Evolutionary conservation across 1,140 invertebrate species (phyloP), one percentile per base, ranked within the genome.

Genomic region (Leucophenga varia): DNA sequence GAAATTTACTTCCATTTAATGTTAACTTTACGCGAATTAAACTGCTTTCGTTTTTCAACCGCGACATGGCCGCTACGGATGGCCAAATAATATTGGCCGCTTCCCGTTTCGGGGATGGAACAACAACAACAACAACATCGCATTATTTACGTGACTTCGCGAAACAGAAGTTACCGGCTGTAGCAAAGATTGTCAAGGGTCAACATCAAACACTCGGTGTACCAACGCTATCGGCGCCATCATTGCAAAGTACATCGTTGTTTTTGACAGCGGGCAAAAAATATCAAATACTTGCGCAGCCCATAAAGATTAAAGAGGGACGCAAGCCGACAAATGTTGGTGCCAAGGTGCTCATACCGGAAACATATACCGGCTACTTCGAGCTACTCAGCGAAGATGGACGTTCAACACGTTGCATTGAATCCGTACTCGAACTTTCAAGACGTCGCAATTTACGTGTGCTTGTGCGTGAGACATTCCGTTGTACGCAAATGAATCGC

Each of bases 321-420:
- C 76, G 81, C 14, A 75, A 77, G 79, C 65, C 79, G 86, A 52
- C 84, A 86, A 56, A 87, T 88, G 17, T 87, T 84, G 47, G 91
- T 8, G 88, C 90, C 1, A 82, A 89, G 59, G 78, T 96, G 31
- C 85, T 91, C 35, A 95, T 97, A 40, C 94, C 94, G 0, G 87
- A 95, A 47, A 85, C 86, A 6, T 97, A 93, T 74, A 81, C 87
- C 50, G 94, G 94, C 5, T 96, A 91, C 77, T 96, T 96, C 74
- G 94, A 97, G 78, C 82, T 96, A 22, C 78, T 96, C 18, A 95
- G 91, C 69, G 93, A 97, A 76, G 93, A 96, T 70, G 93, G 93
- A 0, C 80, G 89, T 55, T 88, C 91, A 12, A 90, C 93, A 2
- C 81, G 90, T 39, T 91, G 91, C 55, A 92, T 96, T 57, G 91